phyloP scores from a whole-genome alignment of 2,797 vertebrate species.

The Ctenochaetus hawaiiensis region DNA sequence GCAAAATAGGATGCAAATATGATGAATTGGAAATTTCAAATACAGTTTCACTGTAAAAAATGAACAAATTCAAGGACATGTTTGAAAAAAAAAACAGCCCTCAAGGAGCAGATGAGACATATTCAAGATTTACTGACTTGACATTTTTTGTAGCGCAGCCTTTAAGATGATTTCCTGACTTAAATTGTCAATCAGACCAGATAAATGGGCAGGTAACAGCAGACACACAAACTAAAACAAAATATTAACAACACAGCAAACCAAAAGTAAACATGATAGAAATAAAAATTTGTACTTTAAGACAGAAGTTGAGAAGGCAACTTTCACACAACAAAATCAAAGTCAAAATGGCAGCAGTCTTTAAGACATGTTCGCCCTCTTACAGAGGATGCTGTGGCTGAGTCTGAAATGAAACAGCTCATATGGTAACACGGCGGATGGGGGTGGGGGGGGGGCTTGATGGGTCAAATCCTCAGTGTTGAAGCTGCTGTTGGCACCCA shows the following conservation, averaged over 20 bases:
- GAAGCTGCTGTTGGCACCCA: constrained; percentile 48
- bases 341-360: constrained; percentile 69
- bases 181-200: constrained; percentile 23
- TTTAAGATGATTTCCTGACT: constrained; percentile 62
- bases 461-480: constrained; percentile 46
- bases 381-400: constrained; percentile 23
- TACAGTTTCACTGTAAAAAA: background rate
- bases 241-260: constrained; percentile 63
- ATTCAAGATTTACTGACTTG: background rate
- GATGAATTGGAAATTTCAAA: background rate
- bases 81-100: constrained; percentile 7
- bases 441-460: constrained; percentile 12
- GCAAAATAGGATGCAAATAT: background rate
- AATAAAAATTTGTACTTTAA: constrained; percentile 40
- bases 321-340: constrained; percentile 34
- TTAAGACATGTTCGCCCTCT: constrained; percentile 57
- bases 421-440: background rate
- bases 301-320: constrained; percentile 39
- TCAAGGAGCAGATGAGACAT: constrained; percentile 4
- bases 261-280: constrained; percentile 39
- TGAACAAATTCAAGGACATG: background rate
- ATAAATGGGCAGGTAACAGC: constrained; percentile 25
- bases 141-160: constrained; percentile 59
- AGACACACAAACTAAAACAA: constrained; percentile 44
- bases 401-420: constrained; percentile 7